Evolutionary conservation across 2,888 invertebrate genomes (phyloP), one percentile per base, ranked within the genome.

Genomic region (Vanessa cardui): DNA sequence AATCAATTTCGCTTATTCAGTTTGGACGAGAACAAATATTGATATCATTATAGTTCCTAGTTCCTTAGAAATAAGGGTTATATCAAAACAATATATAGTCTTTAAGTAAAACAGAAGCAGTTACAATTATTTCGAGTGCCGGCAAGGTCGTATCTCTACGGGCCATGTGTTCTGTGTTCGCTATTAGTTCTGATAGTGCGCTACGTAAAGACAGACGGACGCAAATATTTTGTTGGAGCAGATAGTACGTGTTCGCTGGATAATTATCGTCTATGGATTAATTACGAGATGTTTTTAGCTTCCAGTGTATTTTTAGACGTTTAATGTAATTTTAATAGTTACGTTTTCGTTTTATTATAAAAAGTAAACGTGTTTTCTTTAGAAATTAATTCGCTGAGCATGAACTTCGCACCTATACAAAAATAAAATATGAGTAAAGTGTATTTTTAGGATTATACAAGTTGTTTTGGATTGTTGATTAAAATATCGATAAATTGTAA

Each of bases 111-210:
- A 20, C 18, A 61, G 21, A 21, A 58, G 62, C 56, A 47, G 49
- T 46, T 66, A 63, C 64, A 63, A 71, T 71, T 68, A 71, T 68
- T 62, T 68, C 64, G 68, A 72, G 70, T 72, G 70, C 66, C 61
- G 52, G 64, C 70, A 72, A 70, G 72, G 70, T 66, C 72, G 68
- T 56, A 21, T 44, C 39, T 15, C 31, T 31, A 21, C 61, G 12
- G 58, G 63, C 64, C 72, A 70, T 70, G 66, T 66, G 66, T 66
- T 64, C 54, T 60, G 39, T 58, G 68, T 70, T 62, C 44, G 67
- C 49, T 58, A 39, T 63, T 61, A 64, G 26, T 26, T 54, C 26
- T 12, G 62, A 56, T 61, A 49, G 46, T 54, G 45, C 33, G 39
- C 26, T 47, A 60, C 59, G 2, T 21, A 58, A 52, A 18, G 54